Percentiles rank a stretch among this genome's conserved stretches.
These are phyloP conservation scores for Hystrix cristata DNA, from an alignment of 2,113 vertebrate genomes.

Conservation along the genomic window DNA sequence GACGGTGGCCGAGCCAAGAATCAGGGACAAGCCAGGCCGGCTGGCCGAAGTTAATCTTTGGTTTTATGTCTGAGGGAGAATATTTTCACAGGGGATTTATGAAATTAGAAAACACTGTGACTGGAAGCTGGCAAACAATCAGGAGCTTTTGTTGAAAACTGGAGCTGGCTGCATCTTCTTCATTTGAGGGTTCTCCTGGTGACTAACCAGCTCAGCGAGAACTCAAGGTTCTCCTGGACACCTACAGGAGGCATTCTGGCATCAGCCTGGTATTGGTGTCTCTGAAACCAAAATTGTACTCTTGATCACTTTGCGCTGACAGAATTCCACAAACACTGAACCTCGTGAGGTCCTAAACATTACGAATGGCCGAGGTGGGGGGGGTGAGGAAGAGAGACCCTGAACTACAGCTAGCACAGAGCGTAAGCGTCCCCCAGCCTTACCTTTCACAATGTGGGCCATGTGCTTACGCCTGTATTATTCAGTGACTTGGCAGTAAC, in stretches of 20 bases:
- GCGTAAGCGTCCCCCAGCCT: not conserved
- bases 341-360: not conserved
- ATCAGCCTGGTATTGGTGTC: not conserved
- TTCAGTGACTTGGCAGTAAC: not conserved
- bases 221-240: not conserved
- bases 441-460: not conserved
- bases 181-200: not conserved
- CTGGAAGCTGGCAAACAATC: not conserved
- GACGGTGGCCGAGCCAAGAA: accelerated
- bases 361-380: not conserved
- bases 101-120: conserved; percentile 15
- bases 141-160: not conserved
- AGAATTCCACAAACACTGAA: not conserved
- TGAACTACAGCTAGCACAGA: not conserved
- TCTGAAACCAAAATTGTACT: not conserved
- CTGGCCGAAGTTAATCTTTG: not conserved
- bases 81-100: not conserved
- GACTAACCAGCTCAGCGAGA: not conserved
- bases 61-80: not conserved
- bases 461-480: not conserved
- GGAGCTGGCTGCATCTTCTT: not conserved
- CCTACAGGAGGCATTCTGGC: not conserved
- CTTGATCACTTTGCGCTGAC: not conserved
- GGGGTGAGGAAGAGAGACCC: not conserved
- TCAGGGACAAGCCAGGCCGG: not conserved